Conservation (phyloP, 2,113 vertebrate genomes). For the Colaptes auratus region DNA sequence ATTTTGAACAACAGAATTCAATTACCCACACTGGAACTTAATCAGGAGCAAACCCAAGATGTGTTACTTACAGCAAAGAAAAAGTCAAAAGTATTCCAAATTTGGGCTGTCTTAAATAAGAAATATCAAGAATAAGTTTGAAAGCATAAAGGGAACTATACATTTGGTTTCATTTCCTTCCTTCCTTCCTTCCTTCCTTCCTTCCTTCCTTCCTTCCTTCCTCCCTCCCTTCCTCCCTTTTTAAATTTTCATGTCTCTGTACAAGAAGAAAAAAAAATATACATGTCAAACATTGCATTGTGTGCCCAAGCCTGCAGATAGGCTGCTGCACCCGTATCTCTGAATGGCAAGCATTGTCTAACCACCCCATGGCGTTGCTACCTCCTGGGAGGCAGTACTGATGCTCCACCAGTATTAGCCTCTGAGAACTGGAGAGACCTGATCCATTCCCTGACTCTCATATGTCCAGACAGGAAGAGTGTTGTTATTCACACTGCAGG, state of each 20-base stretch:
- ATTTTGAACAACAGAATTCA: conserved; percentile 22
- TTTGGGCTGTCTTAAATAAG: background rate
- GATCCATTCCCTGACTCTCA: background rate
- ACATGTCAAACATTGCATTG: fast-evolving
- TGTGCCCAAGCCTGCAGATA: background rate
- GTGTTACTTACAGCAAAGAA: background rate
- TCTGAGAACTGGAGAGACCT: background rate
- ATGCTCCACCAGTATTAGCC: background rate
- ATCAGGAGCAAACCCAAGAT: background rate
- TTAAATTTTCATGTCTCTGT: background rate
- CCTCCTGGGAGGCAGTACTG: background rate
- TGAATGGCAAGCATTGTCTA: background rate
- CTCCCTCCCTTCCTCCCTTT: background rate
- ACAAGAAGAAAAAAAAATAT: background rate
- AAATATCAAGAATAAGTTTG: background rate
- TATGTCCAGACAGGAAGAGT: background rate
- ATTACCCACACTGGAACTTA: background rate
- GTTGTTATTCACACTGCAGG: background rate
- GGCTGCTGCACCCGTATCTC: background rate
- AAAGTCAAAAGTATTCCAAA: background rate
- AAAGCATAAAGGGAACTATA: background rate
- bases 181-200: background rate
- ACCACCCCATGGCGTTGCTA: background rate
- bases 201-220: background rate
- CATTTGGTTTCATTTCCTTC: background rate